Conservation (phyloP, 2,888 invertebrate genomes). For the Drosophila limbata region DNA sequence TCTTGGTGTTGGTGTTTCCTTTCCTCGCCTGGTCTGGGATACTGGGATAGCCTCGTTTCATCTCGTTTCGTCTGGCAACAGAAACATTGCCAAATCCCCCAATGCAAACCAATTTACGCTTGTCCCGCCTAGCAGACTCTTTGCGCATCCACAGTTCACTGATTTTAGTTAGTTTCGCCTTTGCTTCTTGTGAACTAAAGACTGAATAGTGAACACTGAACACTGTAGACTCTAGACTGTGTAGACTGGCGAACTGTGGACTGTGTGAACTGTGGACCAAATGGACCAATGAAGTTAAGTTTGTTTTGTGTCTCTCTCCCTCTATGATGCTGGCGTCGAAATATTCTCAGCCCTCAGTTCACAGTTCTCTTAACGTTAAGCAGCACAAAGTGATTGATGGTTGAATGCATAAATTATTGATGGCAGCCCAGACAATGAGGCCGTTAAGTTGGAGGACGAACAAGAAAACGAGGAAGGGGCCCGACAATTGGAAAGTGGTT, state of each 20-base stretch:
- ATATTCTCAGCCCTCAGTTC: constrained; percentile 49
- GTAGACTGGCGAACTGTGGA: constrained; percentile 5
- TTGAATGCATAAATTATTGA: constrained; percentile 81
- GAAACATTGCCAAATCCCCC: constrained; percentile 31
- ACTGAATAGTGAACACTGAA: constrained; percentile 3
- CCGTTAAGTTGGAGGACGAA: constrained; percentile 15
- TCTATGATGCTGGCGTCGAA: constrained; percentile 25
- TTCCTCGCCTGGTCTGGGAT: constrained; percentile 15
- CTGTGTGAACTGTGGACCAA: constrained; percentile 32
- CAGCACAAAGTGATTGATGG: constrained; percentile 81
- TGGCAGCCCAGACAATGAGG: constrained; percentile 72
- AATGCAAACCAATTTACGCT: constrained; percentile 73
- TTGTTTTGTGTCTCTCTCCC: constrained; percentile 53
- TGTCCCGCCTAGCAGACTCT: constrained; percentile 35
- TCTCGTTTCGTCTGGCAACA: constrained; percentile 7
- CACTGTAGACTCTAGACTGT: constrained; percentile 5
- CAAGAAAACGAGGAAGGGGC: not conserved
- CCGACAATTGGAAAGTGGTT: constrained; percentile 27
- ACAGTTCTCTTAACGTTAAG: constrained; percentile 67
- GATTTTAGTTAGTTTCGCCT: constrained; percentile 71
- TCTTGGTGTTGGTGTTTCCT: constrained; percentile 24
- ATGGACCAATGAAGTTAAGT: constrained; percentile 37
- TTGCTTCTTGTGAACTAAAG: constrained; percentile 14
- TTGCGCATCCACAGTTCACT: constrained; percentile 67
- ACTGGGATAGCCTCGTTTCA: not conserved